Evolutionary conservation across 2,113 vertebrate genomes (phyloP), one percentile per base, ranked within the genome.

Genomic region (Mugil cephalus): DNA sequence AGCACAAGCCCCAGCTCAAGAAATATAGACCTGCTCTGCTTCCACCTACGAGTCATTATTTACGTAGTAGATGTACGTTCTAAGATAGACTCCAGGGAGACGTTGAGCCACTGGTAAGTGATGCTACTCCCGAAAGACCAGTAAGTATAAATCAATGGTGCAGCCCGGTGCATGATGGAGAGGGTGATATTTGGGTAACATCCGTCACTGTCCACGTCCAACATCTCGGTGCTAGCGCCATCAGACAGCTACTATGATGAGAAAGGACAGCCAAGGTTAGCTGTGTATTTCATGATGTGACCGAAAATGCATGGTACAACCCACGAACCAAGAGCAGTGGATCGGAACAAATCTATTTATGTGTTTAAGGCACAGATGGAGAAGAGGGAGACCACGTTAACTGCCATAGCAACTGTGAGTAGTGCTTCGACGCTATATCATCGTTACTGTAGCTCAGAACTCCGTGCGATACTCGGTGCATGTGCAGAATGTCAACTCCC

Each of bases 71-170:
- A 48, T 58, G 30, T 51, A 72, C 55, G 56, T 48, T 74, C 65
- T 69, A 8, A 47, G 75, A 80, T 68, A 48, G 71, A 65, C 78
- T 64, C 40, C 10, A 11, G 85, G 77, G 87, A 84, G 48, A 54
- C 69, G 74, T 52, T 52, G 80, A 82, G 68, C 67, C 51, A 70
- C 72, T 81, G 51, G 78, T 71, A 85, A 87, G 83, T 79, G 86
- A 55, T 82, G 52, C 69, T 65, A 60, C 75, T 85, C 87, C 78
- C 82, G 6, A 43, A 64, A 65, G 81, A 83, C 74, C 82, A 83
- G 80, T 83, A 60, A 39, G 69, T 83, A 87, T 83, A 90, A 90
- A 92, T 91, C 91, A 85, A 74, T 87, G 82, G 72, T 55, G 36
- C 69, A 75, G 78, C 80, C 77, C 70, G 13, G 46, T 42, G 56